These are phyloP conservation scores for Anas georgica DNA, from an alignment of 2,797 vertebrate species.

Conservation along the genomic window DNA sequence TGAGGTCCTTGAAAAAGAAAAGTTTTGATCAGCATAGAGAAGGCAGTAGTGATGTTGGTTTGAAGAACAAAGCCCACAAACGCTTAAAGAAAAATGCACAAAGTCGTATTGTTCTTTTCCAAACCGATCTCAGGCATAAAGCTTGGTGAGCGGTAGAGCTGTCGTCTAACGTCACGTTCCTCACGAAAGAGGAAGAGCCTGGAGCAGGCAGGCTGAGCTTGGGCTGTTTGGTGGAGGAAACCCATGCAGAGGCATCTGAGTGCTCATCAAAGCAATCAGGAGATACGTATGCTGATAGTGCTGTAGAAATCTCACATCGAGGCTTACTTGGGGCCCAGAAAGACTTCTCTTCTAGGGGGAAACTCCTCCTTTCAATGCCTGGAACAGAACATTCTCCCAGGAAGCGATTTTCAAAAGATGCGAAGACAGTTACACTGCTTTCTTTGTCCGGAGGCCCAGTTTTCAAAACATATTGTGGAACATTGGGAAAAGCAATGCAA, in stretches of 20 bases:
- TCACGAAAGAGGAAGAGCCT: background rate
- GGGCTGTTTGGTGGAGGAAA: background rate
- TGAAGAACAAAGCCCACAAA: background rate
- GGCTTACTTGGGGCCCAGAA: background rate
- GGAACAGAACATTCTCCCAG: background rate
- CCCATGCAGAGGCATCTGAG: background rate
- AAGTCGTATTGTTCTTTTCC: background rate
- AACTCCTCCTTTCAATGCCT: background rate
- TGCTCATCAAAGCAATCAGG: background rate
- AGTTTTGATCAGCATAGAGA: background rate
- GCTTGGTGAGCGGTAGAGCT: background rate
- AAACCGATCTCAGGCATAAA: background rate
- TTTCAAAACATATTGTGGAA: background rate
- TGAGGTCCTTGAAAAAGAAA: background rate
- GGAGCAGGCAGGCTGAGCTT: background rate
- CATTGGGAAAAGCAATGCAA: background rate
- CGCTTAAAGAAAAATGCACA: background rate
- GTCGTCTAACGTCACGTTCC: fast-evolving
- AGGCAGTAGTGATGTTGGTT: background rate
- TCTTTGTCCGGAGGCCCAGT: background rate
- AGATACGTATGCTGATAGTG: background rate
- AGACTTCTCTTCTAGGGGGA: background rate
- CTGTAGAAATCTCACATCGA: background rate
- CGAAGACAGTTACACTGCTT: background rate
- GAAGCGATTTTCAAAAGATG: background rate